phyloP scores from a whole-genome alignment of 2,888 invertebrate species.

The Heteromyza rotundicornis region DNA sequence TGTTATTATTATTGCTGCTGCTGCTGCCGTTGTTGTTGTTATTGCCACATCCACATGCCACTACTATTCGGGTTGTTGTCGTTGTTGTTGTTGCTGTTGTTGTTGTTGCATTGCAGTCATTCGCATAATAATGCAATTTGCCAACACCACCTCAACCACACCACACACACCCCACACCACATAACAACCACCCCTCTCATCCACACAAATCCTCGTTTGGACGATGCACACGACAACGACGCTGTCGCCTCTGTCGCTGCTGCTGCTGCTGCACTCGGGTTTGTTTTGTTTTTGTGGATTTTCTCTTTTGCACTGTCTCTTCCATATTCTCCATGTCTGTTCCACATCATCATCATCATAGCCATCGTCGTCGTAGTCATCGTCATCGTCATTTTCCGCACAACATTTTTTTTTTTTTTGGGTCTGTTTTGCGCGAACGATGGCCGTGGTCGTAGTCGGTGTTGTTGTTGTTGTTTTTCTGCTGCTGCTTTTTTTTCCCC shows the following conservation, averaged over 20 bases:
- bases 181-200: conserved; percentile 5
- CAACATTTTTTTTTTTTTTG: conserved; percentile 19
- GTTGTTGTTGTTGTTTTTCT: conserved; percentile 39
- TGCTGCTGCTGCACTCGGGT: conserved; percentile 11
- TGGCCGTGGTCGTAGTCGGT: too few relatives aligned
- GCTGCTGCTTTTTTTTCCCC: conserved; percentile 47
- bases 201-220: conserved; percentile 19
- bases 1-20: conserved; percentile 24
- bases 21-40: neutral
- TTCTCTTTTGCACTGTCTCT: conserved; percentile 9
- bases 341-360: neutral
- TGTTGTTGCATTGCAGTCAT: conserved; percentile 54
- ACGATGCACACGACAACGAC: conserved; percentile 34
- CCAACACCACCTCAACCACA: conserved; percentile 31
- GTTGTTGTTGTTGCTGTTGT: conserved; percentile 15
- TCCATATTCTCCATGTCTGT: neutral
- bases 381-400: conserved; percentile 7
- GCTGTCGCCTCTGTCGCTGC: conserved; percentile 1
- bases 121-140: conserved; percentile 60
- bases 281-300: conserved; percentile 10
- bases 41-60: neutral
- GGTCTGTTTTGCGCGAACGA: too few relatives aligned
- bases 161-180: conserved; percentile 15
- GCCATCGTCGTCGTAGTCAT: too few relatives aligned
- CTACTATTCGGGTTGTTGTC: neutral